Conservation (phyloP, 2,888 invertebrate species). For the Formica aserva region DNA sequence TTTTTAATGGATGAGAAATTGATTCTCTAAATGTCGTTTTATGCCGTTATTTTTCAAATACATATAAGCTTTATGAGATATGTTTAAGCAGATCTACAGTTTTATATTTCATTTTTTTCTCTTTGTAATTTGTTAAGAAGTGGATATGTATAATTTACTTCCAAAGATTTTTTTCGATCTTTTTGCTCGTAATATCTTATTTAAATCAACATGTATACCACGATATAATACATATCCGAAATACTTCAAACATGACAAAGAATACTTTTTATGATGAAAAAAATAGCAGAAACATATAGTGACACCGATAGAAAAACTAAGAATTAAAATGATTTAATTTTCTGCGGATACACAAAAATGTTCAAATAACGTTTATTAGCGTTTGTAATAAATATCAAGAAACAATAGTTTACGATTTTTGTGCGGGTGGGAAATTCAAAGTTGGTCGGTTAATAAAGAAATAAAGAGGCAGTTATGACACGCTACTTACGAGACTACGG, state of each 20-base stretch:
- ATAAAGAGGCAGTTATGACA: conserved; percentile 48
- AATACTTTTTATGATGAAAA: neutral
- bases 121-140: conserved; percentile 11
- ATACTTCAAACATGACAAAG: neutral
- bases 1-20: neutral
- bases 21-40: neutral
- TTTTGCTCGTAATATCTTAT: conserved; percentile 5
- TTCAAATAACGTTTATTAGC: neutral
- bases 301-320: neutral
- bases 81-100: neutral
- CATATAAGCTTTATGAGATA: neutral
- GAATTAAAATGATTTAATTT: conserved; percentile 13
- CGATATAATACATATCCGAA: neutral
- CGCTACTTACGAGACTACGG: conserved; percentile 8
- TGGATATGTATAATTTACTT: conserved; percentile 37
- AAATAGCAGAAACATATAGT: neutral
- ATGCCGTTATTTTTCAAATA: neutral
- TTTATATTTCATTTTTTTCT: neutral
- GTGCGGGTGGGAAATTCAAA: neutral
- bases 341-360: neutral
- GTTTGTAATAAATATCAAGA: conserved; percentile 1
- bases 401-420: neutral
- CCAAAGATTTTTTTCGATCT: conserved; percentile 10
- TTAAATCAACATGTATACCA: neutral
- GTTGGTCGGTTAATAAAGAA: conserved; percentile 30